These are phyloP conservation scores for Falco peregrinus DNA, from an alignment of 2,797 vertebrate species.

Conservation along the genomic window DNA sequence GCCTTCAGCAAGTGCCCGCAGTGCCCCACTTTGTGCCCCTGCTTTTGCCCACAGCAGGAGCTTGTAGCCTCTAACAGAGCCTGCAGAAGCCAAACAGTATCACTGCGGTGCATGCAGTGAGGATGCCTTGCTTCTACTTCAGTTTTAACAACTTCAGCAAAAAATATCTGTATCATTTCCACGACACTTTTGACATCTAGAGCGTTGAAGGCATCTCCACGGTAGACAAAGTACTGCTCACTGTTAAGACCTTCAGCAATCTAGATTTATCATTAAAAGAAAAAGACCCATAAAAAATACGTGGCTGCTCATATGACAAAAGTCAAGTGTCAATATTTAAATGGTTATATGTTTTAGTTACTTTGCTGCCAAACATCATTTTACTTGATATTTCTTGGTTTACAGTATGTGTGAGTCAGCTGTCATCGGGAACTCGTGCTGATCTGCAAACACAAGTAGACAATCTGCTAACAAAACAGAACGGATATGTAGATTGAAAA, in stretches of 20 bases:
- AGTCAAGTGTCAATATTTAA: constrained; percentile 50
- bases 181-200: neutral
- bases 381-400: constrained; percentile 48
- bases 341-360: neutral
- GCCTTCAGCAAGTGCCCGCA: neutral
- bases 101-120: neutral
- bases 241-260: neutral
- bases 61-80: neutral
- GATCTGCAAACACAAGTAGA: constrained; percentile 51
- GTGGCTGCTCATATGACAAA: neutral
- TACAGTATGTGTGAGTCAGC: constrained; percentile 45
- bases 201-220: neutral
- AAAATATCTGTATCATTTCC: neutral
- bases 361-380: constrained; percentile 8
- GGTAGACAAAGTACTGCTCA: neutral
- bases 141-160: neutral
- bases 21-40: neutral
- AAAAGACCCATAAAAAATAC: neutral
- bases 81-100: neutral
- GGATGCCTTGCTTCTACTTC: neutral
- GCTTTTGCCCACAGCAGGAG: neutral
- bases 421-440: constrained; percentile 35
- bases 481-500: constrained; percentile 6
- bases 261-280: neutral
- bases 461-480: constrained; percentile 45